Conservation (phyloP, 2,113 vertebrate genomes). For the Silurus glanis region DNA sequence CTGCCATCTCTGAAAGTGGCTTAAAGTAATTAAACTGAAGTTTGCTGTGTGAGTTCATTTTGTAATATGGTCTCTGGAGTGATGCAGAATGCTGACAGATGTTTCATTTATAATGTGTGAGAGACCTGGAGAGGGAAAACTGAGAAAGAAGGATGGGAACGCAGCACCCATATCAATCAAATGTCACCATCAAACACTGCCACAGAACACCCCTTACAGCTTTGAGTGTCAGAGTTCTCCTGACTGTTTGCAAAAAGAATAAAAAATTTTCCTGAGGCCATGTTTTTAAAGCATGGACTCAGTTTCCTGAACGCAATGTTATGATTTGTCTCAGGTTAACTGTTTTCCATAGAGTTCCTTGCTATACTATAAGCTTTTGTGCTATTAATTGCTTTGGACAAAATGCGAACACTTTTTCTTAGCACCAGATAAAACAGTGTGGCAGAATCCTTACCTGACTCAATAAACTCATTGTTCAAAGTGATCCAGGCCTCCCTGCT, state of each 20-base stretch:
- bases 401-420: neutral
- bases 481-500: slow-evolving; percentile 80
- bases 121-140: slow-evolving; percentile 4
- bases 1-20: neutral
- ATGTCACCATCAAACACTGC: slow-evolving; percentile 34
- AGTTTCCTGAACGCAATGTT: neutral
- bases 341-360: neutral
- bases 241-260: slow-evolving; percentile 7
- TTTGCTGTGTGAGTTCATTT: slow-evolving; percentile 23
- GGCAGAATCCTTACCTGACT: slow-evolving; percentile 79
- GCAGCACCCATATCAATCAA: slow-evolving; percentile 30
- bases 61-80: neutral
- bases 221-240: slow-evolving; percentile 23
- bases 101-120: slow-evolving; percentile 27
- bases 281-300: neutral
- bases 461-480: slow-evolving; percentile 86
- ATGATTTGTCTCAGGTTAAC: neutral
- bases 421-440: neutral
- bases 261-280: neutral
- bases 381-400: neutral
- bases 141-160: slow-evolving; percentile 9
- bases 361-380: neutral
- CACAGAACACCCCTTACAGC: neutral
- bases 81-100: slow-evolving; percentile 19
- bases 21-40: slow-evolving; percentile 40